Evolutionary conservation across 2,888 invertebrate species (phyloP).

Genomic region (Campoplex capitator): DNA sequence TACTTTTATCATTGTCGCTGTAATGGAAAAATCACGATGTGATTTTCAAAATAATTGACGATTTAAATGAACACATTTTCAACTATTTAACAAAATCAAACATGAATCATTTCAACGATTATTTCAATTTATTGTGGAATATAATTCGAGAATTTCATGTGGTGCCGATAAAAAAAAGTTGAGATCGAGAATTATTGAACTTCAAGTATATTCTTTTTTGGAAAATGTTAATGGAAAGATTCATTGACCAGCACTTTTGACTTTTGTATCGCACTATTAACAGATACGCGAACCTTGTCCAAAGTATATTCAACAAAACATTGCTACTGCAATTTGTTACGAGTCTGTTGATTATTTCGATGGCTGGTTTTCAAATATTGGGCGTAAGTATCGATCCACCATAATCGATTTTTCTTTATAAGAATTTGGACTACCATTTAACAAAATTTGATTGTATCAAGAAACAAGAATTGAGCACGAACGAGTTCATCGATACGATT

Average conservation of each 20-base stretch:
- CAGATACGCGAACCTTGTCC: conserved; percentile 62
- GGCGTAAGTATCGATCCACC: conserved; percentile 48
- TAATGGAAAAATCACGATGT: too few species aligned
- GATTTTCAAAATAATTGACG: too few species aligned
- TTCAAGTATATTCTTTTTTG: too few species aligned
- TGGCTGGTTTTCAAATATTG: conserved; percentile 67
- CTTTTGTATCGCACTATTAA: conserved; percentile 1
- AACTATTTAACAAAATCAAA: too few species aligned
- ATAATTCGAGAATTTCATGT: too few species aligned
- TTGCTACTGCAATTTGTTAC: conserved; percentile 67
- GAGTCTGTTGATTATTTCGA: conserved; percentile 65
- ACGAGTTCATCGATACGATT: conserved; percentile 58
- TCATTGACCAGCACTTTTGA: background rate
- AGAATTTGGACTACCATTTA: background rate
- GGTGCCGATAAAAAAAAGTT: too few species aligned
- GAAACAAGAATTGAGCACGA: conserved; percentile 40
- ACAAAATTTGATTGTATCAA: conserved; percentile 14
- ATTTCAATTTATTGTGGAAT: too few species aligned
- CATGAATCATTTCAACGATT: too few species aligned
- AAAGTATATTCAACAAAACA: conserved; percentile 65
- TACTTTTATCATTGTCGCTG: too few species aligned
- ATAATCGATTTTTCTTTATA: background rate
- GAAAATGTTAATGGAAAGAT: too few species aligned
- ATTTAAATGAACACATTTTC: too few species aligned
- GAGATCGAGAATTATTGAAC: too few species aligned